Evolutionary conservation across 2,797 vertebrate species (phyloP).

Genomic region (Trachurus trachurus): DNA sequence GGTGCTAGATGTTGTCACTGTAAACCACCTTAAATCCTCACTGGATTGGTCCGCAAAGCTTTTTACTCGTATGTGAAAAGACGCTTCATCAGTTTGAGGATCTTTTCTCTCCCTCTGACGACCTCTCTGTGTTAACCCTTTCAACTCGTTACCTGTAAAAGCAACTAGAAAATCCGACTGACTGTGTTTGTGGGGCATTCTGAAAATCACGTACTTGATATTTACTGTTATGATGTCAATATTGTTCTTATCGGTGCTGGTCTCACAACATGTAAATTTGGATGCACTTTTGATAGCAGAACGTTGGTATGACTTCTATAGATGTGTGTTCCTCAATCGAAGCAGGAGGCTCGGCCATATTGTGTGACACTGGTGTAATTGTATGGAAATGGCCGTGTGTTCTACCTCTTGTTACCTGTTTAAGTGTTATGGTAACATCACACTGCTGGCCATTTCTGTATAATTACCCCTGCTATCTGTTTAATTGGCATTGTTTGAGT

Average conservation of each 20-base stretch:
- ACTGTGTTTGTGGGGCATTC: constrained; percentile 89
- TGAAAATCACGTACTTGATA: constrained; percentile 86
- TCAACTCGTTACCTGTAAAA: constrained; percentile 69
- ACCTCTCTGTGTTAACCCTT: constrained; percentile 52
- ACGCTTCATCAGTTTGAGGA: constrained; percentile 43
- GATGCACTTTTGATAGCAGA: constrained; percentile 87
- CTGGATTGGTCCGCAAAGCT: constrained; percentile 71
- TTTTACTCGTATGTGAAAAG: constrained; percentile 60
- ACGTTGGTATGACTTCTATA: constrained; percentile 65
- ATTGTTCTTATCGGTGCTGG: constrained; percentile 85
- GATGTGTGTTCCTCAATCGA: constrained; percentile 42
- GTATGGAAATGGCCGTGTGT: constrained; percentile 87
- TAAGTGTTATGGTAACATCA: constrained; percentile 89
- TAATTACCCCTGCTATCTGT: constrained; percentile 83
- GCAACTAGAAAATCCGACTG: constrained; percentile 81
- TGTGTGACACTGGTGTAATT: constrained; percentile 82
- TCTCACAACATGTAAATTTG: constrained; percentile 84
- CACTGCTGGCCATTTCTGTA: constrained; percentile 88
- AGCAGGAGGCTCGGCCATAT: constrained; percentile 66
- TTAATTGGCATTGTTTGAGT: constrained; percentile 70
- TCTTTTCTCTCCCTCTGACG: constrained; percentile 50
- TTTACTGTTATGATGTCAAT: constrained; percentile 86
- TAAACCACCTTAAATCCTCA: constrained; percentile 80
- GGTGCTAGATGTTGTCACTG: constrained; percentile 86
- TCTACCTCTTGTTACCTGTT: constrained; percentile 92